Evolutionary conservation across 2,888 invertebrate species (phyloP), one percentile per base, ranked within the genome.

Genomic region (Nematopogon swammerdamellus): DNA sequence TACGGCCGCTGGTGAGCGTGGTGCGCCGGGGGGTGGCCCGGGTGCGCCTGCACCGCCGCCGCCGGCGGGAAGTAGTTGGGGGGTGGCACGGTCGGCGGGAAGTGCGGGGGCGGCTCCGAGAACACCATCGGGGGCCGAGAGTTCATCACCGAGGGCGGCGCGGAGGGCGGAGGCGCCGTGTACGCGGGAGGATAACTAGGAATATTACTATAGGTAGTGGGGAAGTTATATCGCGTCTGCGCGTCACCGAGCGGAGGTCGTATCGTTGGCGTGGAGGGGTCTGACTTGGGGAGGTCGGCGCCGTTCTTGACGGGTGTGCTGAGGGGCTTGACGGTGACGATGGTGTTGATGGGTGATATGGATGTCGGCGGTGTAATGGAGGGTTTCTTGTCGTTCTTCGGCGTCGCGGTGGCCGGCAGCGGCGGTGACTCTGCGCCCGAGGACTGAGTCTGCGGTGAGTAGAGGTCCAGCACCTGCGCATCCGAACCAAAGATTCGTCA

Each of bases 381-480:
- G 59, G 64, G 68, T 60, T 81, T 76, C 60, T 82, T 82, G 58
- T 82, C 83, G 63, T 82, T 83, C 72, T 84, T 84, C 65, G 81
- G 69, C 55, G 65, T 59, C 63, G 74, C 74, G 1, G 60, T 54
- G 1, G 79, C 62, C 43, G 79, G 66, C 29, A 83, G 68, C 1
- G 88, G 89, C 1, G 91, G 91, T 55, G 91, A 85, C 50, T 88
- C 88, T 0, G 83, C 82, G 14, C 85, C 83, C 10, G 82, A 72
- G 0, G 76, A 70, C 56, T 85, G 81, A 48, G 82, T 81, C 54
- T 90, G 83, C 58, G 89, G 87, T 1, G 92, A 91, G 72, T 97
- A 97, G 52, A 97, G 76, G 71, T 97, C 97, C 54, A 97, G 70
- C 11, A 88, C 87, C 77, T 87, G 63, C 0, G n/a, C n/a, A n/a